Evolutionary conservation across 2,888 invertebrate species (phyloP).

Genomic region (Drosophila subquinaria): DNA sequence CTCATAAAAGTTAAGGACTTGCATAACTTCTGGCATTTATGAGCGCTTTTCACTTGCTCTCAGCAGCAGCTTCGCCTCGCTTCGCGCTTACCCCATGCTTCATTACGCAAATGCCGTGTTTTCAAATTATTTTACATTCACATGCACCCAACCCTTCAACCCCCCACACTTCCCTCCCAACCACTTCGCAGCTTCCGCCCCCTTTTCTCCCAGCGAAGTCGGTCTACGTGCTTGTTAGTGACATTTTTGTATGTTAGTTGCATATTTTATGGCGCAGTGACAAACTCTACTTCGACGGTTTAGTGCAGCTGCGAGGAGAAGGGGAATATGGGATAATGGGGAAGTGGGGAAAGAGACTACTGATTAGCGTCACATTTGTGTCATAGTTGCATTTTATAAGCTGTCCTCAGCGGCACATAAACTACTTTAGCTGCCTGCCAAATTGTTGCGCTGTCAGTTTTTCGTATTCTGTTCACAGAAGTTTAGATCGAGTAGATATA

Average conservation of each 20-base stretch:
- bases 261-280: slow-evolving; percentile 67
- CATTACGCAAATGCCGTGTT: slow-evolving; percentile 85
- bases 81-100: slow-evolving; percentile 81
- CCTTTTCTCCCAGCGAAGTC: slow-evolving; percentile 1
- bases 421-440: slow-evolving; percentile 16
- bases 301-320: slow-evolving; percentile 2
- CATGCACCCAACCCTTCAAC: slow-evolving; percentile 13
- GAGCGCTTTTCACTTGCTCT: slow-evolving; percentile 70
- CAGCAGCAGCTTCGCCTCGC: slow-evolving; percentile 27
- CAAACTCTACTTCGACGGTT: slow-evolving; percentile 38
- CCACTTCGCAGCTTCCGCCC: neutral
- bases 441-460: slow-evolving; percentile 36
- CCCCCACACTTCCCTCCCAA: neutral
- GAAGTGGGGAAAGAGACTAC: neutral
- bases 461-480: slow-evolving; percentile 27
- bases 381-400: slow-evolving; percentile 50
- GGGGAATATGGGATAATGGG: neutral
- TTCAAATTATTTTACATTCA: slow-evolving; percentile 82
- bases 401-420: slow-evolving; percentile 19
- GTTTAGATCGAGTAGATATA: neutral
- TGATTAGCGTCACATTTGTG: slow-evolving; percentile 70
- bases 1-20: slow-evolving; percentile 79
- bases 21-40: slow-evolving; percentile 77
- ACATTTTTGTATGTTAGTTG: slow-evolving; percentile 62
- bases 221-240: slow-evolving; percentile 48